Percentiles rank a stretch among this genome's conserved stretches.
phyloP scores from a whole-genome alignment of 2,113 vertebrate species.

The Mixornis gularis region DNA sequence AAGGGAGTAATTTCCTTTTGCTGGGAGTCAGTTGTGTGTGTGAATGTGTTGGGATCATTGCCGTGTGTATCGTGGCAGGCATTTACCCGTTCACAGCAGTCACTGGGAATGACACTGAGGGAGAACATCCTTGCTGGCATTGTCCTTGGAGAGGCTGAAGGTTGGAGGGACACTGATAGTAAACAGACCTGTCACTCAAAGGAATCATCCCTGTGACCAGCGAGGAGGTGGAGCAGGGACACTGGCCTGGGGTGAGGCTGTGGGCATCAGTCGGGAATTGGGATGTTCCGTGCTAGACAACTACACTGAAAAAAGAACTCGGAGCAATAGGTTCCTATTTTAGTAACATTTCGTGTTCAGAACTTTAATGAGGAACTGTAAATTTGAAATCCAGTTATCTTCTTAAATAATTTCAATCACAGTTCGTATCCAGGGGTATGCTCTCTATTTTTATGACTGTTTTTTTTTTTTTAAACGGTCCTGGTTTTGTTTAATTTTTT shows the following conservation, averaged over 20 bases:
- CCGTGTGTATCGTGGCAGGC: not conserved
- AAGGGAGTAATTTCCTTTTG: not conserved
- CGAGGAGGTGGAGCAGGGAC: not conserved
- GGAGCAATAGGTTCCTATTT: not conserved
- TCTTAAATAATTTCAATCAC: not conserved
- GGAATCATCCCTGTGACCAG: not conserved
- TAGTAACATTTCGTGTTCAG: not conserved
- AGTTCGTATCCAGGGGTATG: not conserved
- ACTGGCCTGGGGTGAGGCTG: not conserved
- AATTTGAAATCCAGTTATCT: conserved; percentile 3
- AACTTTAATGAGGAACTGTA: not conserved
- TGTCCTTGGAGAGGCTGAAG: not conserved
- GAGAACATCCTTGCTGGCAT: not conserved
- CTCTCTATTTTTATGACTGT: not conserved
- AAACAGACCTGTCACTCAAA: not conserved
- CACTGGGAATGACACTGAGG: not conserved
- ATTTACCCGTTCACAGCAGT: not conserved
- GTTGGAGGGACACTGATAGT: not conserved
- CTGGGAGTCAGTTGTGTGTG: not conserved
- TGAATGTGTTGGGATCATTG: not conserved
- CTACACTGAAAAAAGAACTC: not conserved
- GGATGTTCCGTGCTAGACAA: not conserved
- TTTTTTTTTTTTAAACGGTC: not conserved
- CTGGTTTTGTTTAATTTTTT: not conserved
- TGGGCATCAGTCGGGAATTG: accelerated